A percentile compares a stretch with the other conserved stretches of the same genome.
phyloP scores from a whole-genome alignment of 2,113 vertebrate genomes.

The Eidolon helvum region DNA sequence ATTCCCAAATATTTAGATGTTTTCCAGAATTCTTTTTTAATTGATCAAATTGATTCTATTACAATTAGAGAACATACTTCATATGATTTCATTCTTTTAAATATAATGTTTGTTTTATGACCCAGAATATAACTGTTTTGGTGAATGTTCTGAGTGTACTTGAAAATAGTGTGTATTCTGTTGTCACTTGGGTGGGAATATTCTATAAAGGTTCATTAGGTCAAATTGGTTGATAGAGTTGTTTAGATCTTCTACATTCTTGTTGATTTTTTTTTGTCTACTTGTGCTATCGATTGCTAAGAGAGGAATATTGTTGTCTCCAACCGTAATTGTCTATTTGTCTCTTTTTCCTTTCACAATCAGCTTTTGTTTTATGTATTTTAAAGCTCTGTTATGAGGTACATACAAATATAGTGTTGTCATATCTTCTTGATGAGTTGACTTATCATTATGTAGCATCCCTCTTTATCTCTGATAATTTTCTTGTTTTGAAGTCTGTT shows the following conservation, averaged over 20 bases:
- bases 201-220: background rate
- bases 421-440: background rate
- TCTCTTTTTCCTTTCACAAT: background rate
- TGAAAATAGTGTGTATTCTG: background rate
- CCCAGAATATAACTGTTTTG: background rate
- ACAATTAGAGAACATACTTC: background rate
- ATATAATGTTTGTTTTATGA: background rate
- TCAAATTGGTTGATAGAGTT: background rate
- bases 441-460: background rate
- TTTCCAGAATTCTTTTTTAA: background rate
- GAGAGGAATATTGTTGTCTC: background rate
- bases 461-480: background rate
- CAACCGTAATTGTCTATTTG: background rate
- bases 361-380: background rate
- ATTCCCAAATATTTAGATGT: background rate
- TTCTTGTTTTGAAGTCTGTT: background rate
- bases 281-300: background rate
- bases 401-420: background rate
- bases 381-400: background rate
- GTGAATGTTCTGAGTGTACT: background rate
- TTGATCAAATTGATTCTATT: background rate
- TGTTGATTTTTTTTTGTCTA: background rate
- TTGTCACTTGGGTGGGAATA: background rate
- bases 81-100: background rate
- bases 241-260: background rate